Conservation (phyloP, 2,888 invertebrate genomes). For the Pristionchus japonicus region DNA sequence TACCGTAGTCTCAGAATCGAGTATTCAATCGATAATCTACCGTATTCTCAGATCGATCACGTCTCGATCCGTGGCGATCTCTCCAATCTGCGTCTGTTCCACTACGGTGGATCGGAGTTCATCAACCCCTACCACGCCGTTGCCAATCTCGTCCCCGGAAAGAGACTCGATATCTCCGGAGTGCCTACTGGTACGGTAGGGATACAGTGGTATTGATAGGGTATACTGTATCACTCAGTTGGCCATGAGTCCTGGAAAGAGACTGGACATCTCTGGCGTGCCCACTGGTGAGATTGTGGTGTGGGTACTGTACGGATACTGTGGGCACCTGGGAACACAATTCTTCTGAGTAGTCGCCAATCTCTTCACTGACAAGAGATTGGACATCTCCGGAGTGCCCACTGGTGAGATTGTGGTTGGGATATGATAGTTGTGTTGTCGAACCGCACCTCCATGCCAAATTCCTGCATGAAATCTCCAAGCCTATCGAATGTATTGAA, state of each 20-base stretch:
- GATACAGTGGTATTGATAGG: conserved; percentile 54
- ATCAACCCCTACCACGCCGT: conserved; percentile 71
- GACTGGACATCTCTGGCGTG: conserved; percentile 72
- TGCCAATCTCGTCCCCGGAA: conserved; percentile 70
- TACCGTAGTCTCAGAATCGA: no score
- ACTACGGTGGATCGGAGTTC: conserved; percentile 73
- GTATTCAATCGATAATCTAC: not conserved
- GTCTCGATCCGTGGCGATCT: conserved; percentile 73
- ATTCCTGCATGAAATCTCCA: no score
- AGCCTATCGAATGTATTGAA: no score
- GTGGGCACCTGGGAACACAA: no score
- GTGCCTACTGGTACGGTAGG: no score
- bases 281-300: not conserved
- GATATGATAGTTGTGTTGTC: no score
- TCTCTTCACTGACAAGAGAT: no score
- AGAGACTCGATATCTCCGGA: conserved; percentile 72
- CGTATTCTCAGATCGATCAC: conserved; percentile 67
- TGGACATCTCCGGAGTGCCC: no score
- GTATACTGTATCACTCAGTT: not conserved
- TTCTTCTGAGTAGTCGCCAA: no score
- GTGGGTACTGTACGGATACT: not conserved
- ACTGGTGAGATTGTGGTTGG: conserved; percentile 11
- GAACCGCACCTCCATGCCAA: no score
- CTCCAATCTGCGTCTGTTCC: conserved; percentile 69
- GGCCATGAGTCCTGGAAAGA: conserved; percentile 67